These are phyloP conservation scores for Cephus cinctus DNA, from an alignment of 1,140 invertebrate species.

Conservation along the genomic window DNA sequence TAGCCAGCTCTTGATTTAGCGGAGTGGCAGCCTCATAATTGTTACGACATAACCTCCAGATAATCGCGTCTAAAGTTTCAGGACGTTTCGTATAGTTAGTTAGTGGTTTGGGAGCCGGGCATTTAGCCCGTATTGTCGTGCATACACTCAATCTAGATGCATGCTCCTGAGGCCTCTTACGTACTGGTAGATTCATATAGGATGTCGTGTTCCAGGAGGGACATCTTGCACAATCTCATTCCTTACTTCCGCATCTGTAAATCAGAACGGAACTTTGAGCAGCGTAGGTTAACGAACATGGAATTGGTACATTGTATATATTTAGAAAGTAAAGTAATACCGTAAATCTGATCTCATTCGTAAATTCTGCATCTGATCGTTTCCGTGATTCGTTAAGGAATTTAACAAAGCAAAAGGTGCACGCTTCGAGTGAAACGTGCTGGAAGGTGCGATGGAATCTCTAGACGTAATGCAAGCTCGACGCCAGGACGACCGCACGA, in stretches of 20 bases:
- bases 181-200: slow-evolving; percentile 27
- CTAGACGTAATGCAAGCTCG: slow-evolving; percentile 30
- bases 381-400: too few relatives aligned
- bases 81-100: slow-evolving; percentile 52
- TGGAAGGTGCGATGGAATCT: too few relatives aligned
- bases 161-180: slow-evolving; percentile 35
- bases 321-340: too few relatives aligned
- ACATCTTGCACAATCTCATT: too few relatives aligned
- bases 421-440: too few relatives aligned
- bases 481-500: slow-evolving; percentile 43
- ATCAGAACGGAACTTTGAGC: too few relatives aligned
- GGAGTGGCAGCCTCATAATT: slow-evolving; percentile 55
- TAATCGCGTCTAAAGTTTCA: slow-evolving; percentile 56
- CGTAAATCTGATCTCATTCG: too few relatives aligned
- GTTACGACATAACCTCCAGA: slow-evolving; percentile 55
- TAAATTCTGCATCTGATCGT: too few relatives aligned
- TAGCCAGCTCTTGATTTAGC: slow-evolving; percentile 40
- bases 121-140: slow-evolving; percentile 56
- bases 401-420: too few relatives aligned
- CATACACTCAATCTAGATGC: slow-evolving; percentile 35
- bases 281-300: too few relatives aligned
- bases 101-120: slow-evolving; percentile 47
- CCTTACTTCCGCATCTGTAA: too few relatives aligned
- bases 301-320: too few relatives aligned
- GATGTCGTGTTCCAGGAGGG: background rate